Evolutionary conservation across 2,888 invertebrate genomes (phyloP).

Genomic region (Tetanocera ferruginea): DNA sequence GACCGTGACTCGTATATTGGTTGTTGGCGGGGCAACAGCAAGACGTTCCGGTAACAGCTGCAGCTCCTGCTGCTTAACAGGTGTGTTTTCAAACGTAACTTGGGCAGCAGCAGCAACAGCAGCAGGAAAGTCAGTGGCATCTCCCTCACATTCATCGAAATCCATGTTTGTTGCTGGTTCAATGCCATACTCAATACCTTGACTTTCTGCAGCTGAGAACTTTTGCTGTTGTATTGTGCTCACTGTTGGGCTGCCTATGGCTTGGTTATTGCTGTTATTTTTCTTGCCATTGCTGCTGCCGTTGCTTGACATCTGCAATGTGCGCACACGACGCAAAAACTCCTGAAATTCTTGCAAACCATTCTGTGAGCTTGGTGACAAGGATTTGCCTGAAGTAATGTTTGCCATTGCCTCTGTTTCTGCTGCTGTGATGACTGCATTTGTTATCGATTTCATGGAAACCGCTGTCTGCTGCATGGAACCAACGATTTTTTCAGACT

Average conservation of each 20-base stretch:
- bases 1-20: slow-evolving; percentile 70
- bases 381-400: slow-evolving; percentile 16
- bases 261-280: not conserved
- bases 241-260: not conserved
- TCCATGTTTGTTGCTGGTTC: slow-evolving; percentile 57
- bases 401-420: not conserved
- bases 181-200: slow-evolving; percentile 59
- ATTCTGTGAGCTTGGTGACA: slow-evolving; percentile 38
- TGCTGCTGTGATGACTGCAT: not conserved
- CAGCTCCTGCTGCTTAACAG: slow-evolving; percentile 34
- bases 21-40: slow-evolving; percentile 4
- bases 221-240: not conserved
- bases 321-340: slow-evolving; percentile 58
- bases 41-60: slow-evolving; percentile 35
- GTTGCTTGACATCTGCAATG: slow-evolving; percentile 56
- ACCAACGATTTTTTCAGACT: not conserved
- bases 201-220: not conserved
- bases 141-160: slow-evolving; percentile 42
- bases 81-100: slow-evolving; percentile 9
- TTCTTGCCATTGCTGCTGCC: not conserved
- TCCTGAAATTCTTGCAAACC: slow-evolving; percentile 59
- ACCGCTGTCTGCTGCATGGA: not conserved
- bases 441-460: not conserved
- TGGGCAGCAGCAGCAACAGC: not conserved
- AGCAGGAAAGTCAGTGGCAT: not conserved